Evolutionary conservation across 2,888 invertebrate genomes (phyloP), one percentile per base, ranked within the genome.

Genomic region (Tachystola acroxantha): DNA sequence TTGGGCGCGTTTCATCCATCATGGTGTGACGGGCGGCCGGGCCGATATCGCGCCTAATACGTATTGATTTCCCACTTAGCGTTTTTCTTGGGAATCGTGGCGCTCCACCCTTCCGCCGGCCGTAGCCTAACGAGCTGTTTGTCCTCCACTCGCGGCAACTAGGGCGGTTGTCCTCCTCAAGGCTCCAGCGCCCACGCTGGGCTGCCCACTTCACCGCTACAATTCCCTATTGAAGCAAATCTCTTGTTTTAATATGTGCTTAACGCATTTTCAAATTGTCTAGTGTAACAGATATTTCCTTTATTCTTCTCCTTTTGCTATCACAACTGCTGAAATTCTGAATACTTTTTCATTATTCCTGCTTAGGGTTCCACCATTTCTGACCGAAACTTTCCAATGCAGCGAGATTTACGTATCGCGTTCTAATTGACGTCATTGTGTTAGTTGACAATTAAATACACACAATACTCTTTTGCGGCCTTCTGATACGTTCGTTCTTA

Each of bases 1-100:
- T 81, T 70, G 74, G 82, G 76, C 64, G 70, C 72, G 76, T 80
- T 16, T 73, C 86, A 86, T 86, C 86, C 82, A 86, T 86, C 86
- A 86, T 82, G 67, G 71, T 59, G 72, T 81, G 85, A 85, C 85
- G 82, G 73, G 71, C 71, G 70, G 70, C 63, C 73, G 78, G 76
- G 69, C 77, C 79, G 85, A 85, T 85, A 84, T 82, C 82, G 72
- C 81, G 79, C 81, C 82, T 85, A 85, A 85, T 85, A 84, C 78
- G 80, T 86, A 86, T 86, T 86, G 86, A 86, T 85, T 86, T 82
- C 80, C 84, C 81, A 85, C 86, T 86, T 86, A 85, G 78, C 82
- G 79, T 75, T 84, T 84, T 85, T 84, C 81, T 85, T 84, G 80
- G 72, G 75, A 79, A 76, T 74, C 74, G 72, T 61, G 65, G 70